These are phyloP conservation scores for Drosophila rufa DNA, from an alignment of 1,140 invertebrate genomes.

Conservation along the genomic window DNA sequence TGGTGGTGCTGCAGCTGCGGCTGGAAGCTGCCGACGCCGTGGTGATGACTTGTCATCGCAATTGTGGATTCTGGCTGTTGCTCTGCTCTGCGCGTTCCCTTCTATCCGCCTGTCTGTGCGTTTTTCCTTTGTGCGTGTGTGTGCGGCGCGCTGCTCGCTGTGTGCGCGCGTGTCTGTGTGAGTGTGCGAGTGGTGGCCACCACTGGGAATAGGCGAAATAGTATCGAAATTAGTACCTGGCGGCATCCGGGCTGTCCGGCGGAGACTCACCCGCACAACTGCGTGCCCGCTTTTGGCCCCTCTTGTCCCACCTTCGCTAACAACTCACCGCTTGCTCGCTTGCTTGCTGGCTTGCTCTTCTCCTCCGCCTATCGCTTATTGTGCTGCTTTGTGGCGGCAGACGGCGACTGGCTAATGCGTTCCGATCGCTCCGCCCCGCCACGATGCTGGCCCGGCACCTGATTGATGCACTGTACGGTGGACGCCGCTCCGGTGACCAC, in stretches of 20 bases:
- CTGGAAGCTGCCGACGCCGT: constrained; percentile 68
- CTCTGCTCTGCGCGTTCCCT: constrained; percentile 26
- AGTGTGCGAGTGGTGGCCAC: constrained; percentile 33
- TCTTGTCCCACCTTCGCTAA: constrained; percentile 3
- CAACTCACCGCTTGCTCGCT: constrained; percentile 9
- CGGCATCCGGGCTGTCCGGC: constrained; percentile 14
- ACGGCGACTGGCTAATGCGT: constrained; percentile 56
- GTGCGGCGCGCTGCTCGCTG: constrained; percentile 9
- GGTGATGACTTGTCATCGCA: constrained; percentile 80
- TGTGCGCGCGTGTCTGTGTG: constrained; percentile 28
- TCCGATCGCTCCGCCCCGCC: constrained; percentile 40
- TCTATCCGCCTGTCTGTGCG: constrained; percentile 38
- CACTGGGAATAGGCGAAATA: constrained; percentile 21
- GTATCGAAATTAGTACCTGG: constrained; percentile 62
- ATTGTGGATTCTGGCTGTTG: constrained; percentile 16
- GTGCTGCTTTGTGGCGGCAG: constrained; percentile 68
- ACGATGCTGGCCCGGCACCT: constrained; percentile 29
- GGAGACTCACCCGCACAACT: constrained; percentile 50
- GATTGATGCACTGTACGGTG: constrained; percentile 43
- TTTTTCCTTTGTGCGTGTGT: constrained; percentile 46
- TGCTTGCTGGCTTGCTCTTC: constrained; percentile 23
- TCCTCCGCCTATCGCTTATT: constrained; percentile 59
- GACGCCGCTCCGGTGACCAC: constrained; percentile 47
- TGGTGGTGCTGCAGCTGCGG: constrained; percentile 42
- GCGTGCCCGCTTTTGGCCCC: constrained; percentile 37